Conservation (phyloP, 2,113 vertebrate genomes). For the Colius striatus region DNA sequence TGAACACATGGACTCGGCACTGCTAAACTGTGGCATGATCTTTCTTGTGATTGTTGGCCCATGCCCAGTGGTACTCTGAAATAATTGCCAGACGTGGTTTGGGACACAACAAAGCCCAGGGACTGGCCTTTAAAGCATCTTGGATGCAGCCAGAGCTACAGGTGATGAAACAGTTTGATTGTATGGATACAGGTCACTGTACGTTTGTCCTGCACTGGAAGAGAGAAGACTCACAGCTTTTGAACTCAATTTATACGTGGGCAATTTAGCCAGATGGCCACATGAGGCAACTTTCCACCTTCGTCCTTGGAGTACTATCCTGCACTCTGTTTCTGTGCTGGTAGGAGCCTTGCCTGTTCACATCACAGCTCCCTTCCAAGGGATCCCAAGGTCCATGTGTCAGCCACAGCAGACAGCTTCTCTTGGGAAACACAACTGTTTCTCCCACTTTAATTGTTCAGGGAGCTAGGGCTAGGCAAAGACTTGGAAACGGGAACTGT, state of each 20-base stretch:
- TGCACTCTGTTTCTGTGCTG: neutral
- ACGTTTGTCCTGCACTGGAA: neutral
- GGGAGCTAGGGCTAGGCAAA: neutral
- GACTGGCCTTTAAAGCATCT: neutral
- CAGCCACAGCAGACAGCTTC: neutral
- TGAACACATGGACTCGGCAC: neutral
- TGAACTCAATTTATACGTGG: neutral
- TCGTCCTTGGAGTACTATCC: fast-evolving
- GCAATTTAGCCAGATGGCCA: neutral
- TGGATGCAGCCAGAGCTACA: neutral
- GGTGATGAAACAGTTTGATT: neutral
- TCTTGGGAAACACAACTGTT: neutral
- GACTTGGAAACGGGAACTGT: neutral
- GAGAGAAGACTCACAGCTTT: neutral
- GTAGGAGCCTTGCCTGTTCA: neutral
- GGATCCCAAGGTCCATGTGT: no score
- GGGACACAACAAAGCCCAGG: neutral
- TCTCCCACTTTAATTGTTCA: neutral
- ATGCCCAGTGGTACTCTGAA: neutral
- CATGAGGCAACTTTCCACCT: neutral
- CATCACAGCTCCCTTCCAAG: neutral
- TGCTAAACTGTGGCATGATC: neutral
- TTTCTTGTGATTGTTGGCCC: neutral
- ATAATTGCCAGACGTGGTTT: neutral
- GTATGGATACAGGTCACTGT: neutral